Base-by-base conservation (phyloP, 92 coral and sea anemone species). In the Porites lobata region DNA sequence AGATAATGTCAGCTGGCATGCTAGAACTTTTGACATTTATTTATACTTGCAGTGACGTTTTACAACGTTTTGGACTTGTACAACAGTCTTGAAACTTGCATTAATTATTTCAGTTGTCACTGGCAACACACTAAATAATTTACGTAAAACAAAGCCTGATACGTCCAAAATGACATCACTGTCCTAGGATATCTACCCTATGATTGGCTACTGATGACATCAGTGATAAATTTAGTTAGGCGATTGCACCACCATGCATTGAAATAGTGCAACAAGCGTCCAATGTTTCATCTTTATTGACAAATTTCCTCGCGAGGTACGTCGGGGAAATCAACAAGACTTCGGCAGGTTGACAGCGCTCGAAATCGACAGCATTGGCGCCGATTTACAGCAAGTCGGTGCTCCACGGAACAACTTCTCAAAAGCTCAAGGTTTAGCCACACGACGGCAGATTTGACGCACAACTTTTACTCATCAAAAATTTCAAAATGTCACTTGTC, bases 231-330 rank as follows among this genome's bases (percentile, higher is more conserved):
- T 77, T 85, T 77, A 80, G 80, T 59, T 43, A 69, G n/a, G 9
- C 78, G 74, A 93, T 95, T 95, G 98, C 98, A 95, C 98, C 98
- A 95, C 98, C 93, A 91, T 9, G 58, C 9, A 54, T 69, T 80
- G 85, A 95, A 95, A 93, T 91, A 95, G 77, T 89, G 98, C 88
- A 88, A 93, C 77, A 68, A 9, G 12, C 1, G 68, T 1, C 0
- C 20, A 8, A 13, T 19, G 12, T 86, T 91, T 53, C 90, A 63
- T 47, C 69, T 4, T 38, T 66, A 58, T 20, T 52, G 13, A 17
- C 17, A n/a, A 54, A 18, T 3, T 56, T 56, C 54, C 58, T 76
- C 90, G 69, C 73, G 19, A 4, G 20, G 20, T 63, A 59, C 47
- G 18, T 15, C 75, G 88, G 78, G 69, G 69, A 47, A 29, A 65